Percentiles rank a stretch among this genome's conserved stretches.
phyloP scores from a whole-genome alignment of 1,140 invertebrate species.

The Antheraea pernyi region DNA sequence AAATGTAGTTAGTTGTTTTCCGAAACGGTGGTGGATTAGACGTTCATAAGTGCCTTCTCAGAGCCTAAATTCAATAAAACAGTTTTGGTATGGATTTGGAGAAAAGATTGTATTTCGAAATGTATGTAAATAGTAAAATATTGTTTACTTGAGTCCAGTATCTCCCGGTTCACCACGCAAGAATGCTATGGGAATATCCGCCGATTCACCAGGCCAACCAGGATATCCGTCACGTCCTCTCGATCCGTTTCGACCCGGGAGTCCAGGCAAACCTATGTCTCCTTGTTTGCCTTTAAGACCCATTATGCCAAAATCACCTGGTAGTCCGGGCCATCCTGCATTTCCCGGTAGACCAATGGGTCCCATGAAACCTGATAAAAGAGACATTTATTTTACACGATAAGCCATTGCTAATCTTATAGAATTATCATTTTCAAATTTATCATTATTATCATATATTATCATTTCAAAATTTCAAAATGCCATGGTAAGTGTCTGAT shows the following conservation, averaged over 20 bases:
- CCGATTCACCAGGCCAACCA: conserved; percentile 70
- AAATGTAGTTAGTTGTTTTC: too few relatives aligned
- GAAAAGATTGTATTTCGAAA: too few relatives aligned
- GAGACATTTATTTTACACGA: too few relatives aligned
- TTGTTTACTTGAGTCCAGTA: conserved; percentile 4
- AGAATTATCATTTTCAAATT: too few relatives aligned
- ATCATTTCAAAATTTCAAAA: too few relatives aligned
- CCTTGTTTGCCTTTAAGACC: conserved; percentile 84
- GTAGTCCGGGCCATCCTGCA: conserved; percentile 80
- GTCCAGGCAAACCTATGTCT: conserved; percentile 81
- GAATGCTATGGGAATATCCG: conserved; percentile 40
- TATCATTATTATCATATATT: too few relatives aligned
- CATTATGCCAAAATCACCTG: conserved; percentile 74
- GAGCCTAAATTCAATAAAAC: too few relatives aligned
- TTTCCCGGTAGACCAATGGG: conserved; percentile 83
- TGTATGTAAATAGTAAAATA: background rate
- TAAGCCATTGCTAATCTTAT: too few relatives aligned
- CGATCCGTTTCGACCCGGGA: conserved; percentile 75
- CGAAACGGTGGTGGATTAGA: too few relatives aligned
- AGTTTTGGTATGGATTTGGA: too few relatives aligned
- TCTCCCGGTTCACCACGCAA: conserved; percentile 53
- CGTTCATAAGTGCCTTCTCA: too few relatives aligned
- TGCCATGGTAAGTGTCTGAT: too few relatives aligned
- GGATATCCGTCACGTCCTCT: conserved; percentile 79
- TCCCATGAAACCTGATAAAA: conserved; percentile 78